A percentile compares a stretch with the other conserved stretches of the same genome.
Conservation (phyloP, 2,888 invertebrate species). For the Tubulanus polymorphus region DNA sequence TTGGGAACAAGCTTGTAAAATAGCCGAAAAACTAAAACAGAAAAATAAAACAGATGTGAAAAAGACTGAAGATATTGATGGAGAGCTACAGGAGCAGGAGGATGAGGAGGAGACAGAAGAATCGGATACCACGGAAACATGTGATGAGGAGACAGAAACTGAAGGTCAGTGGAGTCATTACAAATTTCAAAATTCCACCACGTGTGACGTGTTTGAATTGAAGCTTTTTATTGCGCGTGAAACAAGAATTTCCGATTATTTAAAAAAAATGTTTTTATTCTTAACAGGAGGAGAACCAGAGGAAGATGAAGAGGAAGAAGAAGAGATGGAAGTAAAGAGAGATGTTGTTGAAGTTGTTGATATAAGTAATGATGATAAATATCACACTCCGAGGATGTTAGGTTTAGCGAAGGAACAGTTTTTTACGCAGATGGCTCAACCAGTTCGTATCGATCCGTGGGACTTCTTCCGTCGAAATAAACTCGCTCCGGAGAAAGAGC, state of each 20-base stretch:
- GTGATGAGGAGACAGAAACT: neutral
- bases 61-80: constrained; percentile 31
- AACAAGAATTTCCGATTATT: too few relatives aligned
- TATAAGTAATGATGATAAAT: neutral
- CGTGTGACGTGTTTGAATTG: too few relatives aligned
- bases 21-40: neutral
- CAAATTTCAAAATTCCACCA: too few relatives aligned
- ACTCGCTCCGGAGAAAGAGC: neutral
- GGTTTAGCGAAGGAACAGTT: neutral
- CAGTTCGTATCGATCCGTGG: neutral
- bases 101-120: constrained; percentile 52
- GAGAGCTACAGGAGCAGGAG: constrained; percentile 48
- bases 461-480: constrained; percentile 1
- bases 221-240: too few relatives aligned
- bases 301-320: constrained; percentile 11
- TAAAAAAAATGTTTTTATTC: too few relatives aligned
- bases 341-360: constrained; percentile 76
- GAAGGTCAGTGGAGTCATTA: too few relatives aligned
- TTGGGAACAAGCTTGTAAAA: neutral
- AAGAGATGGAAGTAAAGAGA: constrained; percentile 14
- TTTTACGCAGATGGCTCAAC: neutral
- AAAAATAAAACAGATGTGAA: constrained; percentile 23
- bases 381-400: neutral
- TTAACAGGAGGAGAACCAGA: too few relatives aligned
- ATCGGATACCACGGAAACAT: constrained; percentile 1